A percentile compares a stretch with the other conserved stretches of the same genome.
phyloP scores from a whole-genome alignment of 2,113 vertebrate species.

The Eretmochelys imbricata region DNA sequence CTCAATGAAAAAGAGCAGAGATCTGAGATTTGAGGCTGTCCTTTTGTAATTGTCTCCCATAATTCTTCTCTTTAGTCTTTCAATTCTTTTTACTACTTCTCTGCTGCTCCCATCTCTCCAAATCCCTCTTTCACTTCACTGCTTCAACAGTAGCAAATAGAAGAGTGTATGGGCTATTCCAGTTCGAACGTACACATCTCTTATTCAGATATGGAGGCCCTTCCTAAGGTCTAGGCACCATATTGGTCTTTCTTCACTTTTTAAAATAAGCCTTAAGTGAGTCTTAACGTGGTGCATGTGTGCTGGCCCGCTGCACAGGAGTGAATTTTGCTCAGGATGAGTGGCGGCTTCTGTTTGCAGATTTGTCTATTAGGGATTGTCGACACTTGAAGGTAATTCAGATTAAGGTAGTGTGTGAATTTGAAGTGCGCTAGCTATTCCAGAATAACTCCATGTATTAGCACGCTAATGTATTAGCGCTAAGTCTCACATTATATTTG shows the following conservation, averaged over 20 bases:
- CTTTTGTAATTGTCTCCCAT: not conserved
- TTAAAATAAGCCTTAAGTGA: no score
- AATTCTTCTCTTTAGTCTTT: not conserved
- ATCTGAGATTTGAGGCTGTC: not conserved
- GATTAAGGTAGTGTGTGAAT: not conserved
- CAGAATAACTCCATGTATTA: not conserved
- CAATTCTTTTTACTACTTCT: not conserved
- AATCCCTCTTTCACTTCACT: not conserved
- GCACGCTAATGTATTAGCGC: not conserved
- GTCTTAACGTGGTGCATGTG: not conserved
- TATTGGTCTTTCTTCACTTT: not conserved
- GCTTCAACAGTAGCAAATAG: not conserved
- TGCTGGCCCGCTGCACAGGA: not conserved
- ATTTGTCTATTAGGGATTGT: not conserved
- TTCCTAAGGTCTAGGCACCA: not conserved
- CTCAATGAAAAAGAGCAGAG: not conserved
- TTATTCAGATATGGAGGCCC: not conserved
- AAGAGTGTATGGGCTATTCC: not conserved
- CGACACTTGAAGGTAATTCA: not conserved
- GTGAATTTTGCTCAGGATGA: not conserved
- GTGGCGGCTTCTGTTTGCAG: not conserved
- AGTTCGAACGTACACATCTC: not conserved
- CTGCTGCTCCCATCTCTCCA: not conserved
- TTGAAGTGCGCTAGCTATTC: not conserved
- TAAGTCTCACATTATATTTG: not conserved